These are phyloP conservation scores for Aspidoscelis tigris DNA, from an alignment of 2,113 vertebrate genomes.

Conservation along the genomic window DNA sequence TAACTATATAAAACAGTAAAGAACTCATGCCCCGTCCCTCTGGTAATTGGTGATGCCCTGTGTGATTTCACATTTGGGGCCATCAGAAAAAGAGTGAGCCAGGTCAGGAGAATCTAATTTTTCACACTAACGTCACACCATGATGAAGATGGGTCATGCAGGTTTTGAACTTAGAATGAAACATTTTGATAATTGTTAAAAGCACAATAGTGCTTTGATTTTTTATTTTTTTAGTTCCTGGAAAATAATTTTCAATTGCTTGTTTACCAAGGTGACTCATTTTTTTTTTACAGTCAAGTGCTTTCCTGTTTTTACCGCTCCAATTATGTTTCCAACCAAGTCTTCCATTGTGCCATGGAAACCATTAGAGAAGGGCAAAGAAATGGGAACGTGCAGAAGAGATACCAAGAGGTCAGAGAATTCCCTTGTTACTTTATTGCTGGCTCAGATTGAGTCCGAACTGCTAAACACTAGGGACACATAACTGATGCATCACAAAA, in stretches of 20 bases:
- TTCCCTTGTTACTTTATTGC: background rate
- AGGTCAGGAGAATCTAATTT: background rate
- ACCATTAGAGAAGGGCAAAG: background rate
- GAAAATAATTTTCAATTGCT: background rate
- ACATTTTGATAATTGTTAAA: background rate
- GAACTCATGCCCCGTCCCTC: too few species aligned
- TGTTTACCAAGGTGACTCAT: background rate
- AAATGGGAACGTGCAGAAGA: background rate
- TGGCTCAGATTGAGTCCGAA: background rate
- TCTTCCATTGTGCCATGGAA: background rate
- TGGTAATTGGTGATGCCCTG: too few species aligned
- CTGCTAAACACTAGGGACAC: background rate
- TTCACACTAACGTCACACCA: background rate
- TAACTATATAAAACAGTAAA: too few species aligned
- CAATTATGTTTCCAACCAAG: background rate
- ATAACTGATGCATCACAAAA: background rate
- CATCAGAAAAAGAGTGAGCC: background rate
- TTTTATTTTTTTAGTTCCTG: background rate
- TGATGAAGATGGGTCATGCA: background rate
- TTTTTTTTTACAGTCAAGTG: background rate
- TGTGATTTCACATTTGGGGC: too few species aligned
- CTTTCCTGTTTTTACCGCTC: background rate
- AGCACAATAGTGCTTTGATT: background rate
- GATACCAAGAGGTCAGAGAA: background rate
- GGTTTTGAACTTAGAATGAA: background rate